These are phyloP conservation scores for Strix aluco DNA, from an alignment of 2,113 vertebrate genomes.

Conservation along the genomic window DNA sequence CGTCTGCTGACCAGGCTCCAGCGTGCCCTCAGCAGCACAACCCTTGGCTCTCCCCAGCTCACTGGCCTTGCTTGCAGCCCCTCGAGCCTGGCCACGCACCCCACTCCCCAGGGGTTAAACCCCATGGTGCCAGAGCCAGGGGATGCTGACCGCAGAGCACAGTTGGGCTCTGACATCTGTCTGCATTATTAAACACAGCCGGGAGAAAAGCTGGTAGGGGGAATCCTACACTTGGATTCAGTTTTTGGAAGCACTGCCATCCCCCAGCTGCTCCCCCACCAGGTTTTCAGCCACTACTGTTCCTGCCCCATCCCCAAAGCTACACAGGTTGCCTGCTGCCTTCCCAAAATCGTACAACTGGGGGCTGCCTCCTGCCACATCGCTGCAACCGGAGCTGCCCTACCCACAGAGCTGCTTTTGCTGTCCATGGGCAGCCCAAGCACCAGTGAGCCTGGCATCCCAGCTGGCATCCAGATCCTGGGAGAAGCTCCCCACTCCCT, in stretches of 20 bases:
- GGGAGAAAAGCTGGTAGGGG: background rate
- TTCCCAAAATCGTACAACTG: background rate
- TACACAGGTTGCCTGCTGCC: background rate
- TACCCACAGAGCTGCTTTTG: background rate
- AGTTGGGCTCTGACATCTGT: background rate
- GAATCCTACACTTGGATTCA: background rate
- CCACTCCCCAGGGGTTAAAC: background rate
- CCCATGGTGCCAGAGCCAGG: background rate
- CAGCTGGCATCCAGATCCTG: background rate
- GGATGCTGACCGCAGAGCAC: background rate
- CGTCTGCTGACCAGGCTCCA: background rate
- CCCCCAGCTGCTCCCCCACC: background rate
- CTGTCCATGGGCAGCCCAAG: too few relatives aligned
- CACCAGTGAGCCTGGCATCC: background rate
- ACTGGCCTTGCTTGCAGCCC: background rate
- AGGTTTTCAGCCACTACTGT: background rate
- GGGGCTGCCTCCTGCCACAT: background rate
- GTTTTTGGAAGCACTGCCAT: background rate
- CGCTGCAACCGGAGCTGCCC: too few relatives aligned
- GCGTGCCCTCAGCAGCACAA: too few relatives aligned
- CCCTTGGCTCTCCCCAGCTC: background rate
- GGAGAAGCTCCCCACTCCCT: too few relatives aligned
- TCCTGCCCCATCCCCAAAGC: background rate
- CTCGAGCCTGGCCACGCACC: background rate
- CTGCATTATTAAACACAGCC: background rate